These are phyloP conservation scores for Myiopsitta monachus DNA, from an alignment of 2,113 vertebrate species.

Conservation along the genomic window DNA sequence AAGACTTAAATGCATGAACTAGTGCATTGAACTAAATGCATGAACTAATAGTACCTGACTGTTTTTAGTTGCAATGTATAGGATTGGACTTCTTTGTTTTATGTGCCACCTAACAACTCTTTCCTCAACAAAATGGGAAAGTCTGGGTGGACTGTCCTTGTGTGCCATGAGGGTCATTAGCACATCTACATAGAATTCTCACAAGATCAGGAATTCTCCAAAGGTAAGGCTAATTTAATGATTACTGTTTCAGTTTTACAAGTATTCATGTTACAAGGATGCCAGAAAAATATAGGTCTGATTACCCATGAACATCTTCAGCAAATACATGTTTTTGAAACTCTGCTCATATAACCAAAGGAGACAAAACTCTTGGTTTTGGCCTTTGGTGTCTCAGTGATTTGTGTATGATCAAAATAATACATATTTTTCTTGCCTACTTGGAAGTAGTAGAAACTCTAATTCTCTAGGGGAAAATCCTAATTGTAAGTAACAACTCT, in stretches of 20 bases:
- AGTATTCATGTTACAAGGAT: not conserved
- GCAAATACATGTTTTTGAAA: not conserved
- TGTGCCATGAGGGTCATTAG: not conserved
- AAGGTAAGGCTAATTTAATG: not conserved
- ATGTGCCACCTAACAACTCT: not conserved
- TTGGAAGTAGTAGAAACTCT: not conserved
- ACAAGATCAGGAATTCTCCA: not conserved
- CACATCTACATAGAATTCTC: not conserved
- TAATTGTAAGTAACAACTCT: not conserved
- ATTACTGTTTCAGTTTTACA: not conserved
- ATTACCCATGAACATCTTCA: not conserved
- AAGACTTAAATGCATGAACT: not conserved
- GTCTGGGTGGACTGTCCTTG: not conserved
- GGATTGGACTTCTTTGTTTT: not conserved
- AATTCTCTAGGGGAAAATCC: not conserved
- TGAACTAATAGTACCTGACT: not conserved
- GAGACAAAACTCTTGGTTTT: accelerated
- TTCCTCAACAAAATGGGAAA: not conserved
- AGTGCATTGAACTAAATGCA: not conserved
- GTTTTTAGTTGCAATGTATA: not conserved
- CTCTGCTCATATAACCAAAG: not conserved
- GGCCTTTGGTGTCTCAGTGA: not conserved
- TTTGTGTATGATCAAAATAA: not conserved
- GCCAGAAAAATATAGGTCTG: not conserved
- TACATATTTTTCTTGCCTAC: not conserved